Evolutionary conservation across 1,140 invertebrate species (phyloP).

Genomic region (Propsilocerus akamusi): DNA sequence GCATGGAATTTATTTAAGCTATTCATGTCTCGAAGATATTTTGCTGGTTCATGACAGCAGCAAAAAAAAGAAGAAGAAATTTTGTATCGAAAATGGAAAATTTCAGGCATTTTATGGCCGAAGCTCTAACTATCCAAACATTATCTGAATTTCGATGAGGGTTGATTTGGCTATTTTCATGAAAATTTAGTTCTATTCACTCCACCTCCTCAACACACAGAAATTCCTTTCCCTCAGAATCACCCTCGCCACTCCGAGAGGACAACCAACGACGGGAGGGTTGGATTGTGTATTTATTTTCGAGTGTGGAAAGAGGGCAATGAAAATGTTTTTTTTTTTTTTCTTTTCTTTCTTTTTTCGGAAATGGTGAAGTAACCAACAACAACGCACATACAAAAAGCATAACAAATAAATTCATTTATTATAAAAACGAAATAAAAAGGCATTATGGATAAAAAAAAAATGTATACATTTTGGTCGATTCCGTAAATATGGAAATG

Average conservation of each 20-base stretch:
- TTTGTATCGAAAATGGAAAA: no score
- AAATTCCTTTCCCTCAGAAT: background rate
- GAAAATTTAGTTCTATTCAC: background rate
- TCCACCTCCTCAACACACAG: background rate
- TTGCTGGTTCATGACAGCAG: no score
- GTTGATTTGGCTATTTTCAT: background rate
- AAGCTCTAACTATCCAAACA: background rate
- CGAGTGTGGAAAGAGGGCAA: no score
- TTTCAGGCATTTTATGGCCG: conserved; percentile 2
- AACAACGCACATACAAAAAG: no score
- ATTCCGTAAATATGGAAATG: background rate
- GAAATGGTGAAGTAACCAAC: no score
- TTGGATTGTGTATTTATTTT: no score
- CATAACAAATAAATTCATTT: conserved; percentile 1
- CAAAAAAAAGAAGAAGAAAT: no score
- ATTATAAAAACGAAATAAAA: background rate
- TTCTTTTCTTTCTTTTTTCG: no score
- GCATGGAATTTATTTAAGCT: no score
- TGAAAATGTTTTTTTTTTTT: no score
- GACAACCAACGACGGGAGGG: no score
- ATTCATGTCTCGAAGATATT: no score
- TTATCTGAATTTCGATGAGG: background rate
- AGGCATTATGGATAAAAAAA: background rate
- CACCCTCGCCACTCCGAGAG: conserved; percentile 1
- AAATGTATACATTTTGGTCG: background rate